Evolutionary conservation across 2,113 vertebrate genomes (phyloP).

Genomic region (Cephalopterus ornatus): DNA sequence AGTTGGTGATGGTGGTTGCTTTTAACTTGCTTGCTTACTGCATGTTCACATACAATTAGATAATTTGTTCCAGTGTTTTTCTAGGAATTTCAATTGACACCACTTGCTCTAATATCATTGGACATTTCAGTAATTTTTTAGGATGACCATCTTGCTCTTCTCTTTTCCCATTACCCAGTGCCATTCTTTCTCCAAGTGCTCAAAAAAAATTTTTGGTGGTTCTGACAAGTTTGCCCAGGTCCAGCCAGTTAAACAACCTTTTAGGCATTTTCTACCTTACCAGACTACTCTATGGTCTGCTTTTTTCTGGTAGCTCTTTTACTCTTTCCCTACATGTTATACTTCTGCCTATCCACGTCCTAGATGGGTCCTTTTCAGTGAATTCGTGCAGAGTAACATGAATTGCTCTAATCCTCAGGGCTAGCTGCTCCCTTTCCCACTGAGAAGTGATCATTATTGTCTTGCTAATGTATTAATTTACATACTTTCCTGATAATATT

Average conservation of each 20-base stretch:
- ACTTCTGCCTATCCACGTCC: accelerated
- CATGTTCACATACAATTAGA: background rate
- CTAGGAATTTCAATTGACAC: background rate
- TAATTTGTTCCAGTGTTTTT: background rate
- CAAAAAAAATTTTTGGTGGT: background rate
- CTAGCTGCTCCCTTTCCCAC: background rate
- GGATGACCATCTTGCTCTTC: background rate
- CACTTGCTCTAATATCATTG: background rate
- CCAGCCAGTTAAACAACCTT: background rate
- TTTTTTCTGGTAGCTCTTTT: background rate
- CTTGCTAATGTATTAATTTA: background rate
- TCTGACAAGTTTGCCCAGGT: background rate
- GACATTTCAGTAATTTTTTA: background rate
- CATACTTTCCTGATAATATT: background rate
- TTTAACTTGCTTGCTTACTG: background rate
- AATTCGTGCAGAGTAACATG: background rate
- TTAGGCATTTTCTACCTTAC: background rate
- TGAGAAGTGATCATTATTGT: background rate
- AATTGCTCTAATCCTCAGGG: background rate
- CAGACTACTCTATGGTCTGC: background rate
- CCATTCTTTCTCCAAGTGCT: background rate
- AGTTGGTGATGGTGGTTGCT: background rate
- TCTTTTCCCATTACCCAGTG: background rate
- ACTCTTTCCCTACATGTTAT: background rate
- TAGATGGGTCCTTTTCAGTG: background rate